phyloP scores from a whole-genome alignment of 2,113 vertebrate genomes.

The Eupsittula cactorum region DNA sequence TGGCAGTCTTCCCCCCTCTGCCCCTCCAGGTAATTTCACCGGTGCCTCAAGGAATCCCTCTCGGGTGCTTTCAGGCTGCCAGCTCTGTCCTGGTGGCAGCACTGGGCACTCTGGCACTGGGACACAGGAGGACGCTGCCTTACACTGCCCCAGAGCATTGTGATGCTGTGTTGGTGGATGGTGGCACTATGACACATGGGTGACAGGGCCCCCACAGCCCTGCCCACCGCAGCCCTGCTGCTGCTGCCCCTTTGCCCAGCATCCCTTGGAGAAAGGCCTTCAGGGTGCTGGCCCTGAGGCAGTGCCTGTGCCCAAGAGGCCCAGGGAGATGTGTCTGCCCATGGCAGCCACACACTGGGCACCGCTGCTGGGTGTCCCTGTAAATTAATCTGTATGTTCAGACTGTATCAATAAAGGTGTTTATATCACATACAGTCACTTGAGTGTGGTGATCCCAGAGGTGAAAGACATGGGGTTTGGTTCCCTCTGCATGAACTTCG shows the following conservation, averaged over 20 bases:
- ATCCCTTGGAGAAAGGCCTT: not conserved
- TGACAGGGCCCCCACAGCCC: not conserved
- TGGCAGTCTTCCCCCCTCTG: not conserved
- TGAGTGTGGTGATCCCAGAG: not conserved
- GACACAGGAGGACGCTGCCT: not conserved
- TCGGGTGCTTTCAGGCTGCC: not conserved
- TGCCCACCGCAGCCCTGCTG: not conserved
- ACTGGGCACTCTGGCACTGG: not conserved
- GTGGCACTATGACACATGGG: not conserved
- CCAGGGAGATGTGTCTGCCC: not conserved
- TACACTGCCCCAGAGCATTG: not conserved
- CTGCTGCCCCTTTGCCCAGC: not conserved
- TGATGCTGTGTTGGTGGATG: not conserved
- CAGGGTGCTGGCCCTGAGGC: not conserved
- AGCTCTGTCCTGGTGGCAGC: not conserved
- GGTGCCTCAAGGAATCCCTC: not conserved
- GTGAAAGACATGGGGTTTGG: not conserved
- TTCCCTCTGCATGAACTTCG: not conserved
- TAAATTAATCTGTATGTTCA: not conserved
- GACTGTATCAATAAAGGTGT: not conserved
- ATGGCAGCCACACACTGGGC: not conserved
- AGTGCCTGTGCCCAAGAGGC: not conserved
- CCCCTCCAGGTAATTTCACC: not conserved
- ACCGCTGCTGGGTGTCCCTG: not conserved
- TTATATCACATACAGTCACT: not conserved